Evolutionary conservation across 2,113 vertebrate species (phyloP).

Genomic region (Passer montanus): DNA sequence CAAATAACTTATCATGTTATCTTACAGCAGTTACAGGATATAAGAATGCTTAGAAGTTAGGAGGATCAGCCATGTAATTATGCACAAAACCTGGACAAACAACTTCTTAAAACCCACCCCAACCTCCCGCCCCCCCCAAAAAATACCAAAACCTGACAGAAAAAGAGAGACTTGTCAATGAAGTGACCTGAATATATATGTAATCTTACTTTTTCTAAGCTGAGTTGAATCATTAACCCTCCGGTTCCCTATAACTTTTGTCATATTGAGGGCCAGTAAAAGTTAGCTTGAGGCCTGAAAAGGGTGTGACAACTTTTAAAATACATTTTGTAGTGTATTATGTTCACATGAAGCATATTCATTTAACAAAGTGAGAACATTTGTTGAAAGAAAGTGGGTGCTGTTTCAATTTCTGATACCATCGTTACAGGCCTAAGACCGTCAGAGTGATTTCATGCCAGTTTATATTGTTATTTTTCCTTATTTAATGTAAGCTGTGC

Average conservation of each 20-base stretch:
- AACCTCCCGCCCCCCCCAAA: fast-evolving
- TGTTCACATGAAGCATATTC: background rate
- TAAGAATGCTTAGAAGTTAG: background rate
- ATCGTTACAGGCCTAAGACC: background rate
- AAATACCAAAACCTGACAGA: background rate
- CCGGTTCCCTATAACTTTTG: background rate
- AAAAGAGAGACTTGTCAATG: background rate
- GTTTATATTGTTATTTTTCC: background rate
- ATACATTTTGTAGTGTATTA: background rate
- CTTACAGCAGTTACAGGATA: background rate
- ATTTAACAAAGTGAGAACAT: background rate
- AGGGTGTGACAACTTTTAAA: background rate
- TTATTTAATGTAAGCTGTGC: background rate
- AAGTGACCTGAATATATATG: background rate
- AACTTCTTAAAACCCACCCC: background rate
- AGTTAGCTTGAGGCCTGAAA: background rate
- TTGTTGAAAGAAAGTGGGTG: background rate
- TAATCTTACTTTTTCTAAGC: background rate
- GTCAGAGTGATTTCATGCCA: background rate
- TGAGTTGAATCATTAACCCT: background rate
- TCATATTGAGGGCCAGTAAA: background rate
- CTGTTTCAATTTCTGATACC: background rate
- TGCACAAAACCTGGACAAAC: background rate
- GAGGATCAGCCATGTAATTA: background rate
- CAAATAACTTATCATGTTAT: background rate